Conservation (phyloP, 2,888 invertebrate species). For the Oithona nana region DNA sequence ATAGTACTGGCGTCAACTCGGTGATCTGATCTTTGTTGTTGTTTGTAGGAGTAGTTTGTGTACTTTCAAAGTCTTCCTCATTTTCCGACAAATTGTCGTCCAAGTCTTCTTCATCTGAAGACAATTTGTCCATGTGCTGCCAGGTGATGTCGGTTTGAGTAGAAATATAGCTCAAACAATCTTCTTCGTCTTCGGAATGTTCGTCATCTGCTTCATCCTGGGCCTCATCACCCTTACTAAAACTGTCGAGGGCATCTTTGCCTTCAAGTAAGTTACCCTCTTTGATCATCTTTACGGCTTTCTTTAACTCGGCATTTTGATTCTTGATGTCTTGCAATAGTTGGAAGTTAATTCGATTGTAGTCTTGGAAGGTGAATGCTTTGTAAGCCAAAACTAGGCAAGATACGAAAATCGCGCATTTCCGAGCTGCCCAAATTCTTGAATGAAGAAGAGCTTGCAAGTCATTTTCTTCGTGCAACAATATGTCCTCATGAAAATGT, state of each 20-base stretch:
- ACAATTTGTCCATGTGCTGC: neutral
- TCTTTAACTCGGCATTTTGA: constrained; percentile 25
- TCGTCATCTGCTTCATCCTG: neutral
- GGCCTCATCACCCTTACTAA: neutral
- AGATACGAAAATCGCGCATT: constrained; percentile 27
- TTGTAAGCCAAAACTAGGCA: constrained; percentile 26
- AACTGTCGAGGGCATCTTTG: neutral
- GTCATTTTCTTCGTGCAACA: neutral
- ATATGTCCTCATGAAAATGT: neutral
- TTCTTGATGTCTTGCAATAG: constrained; percentile 30
- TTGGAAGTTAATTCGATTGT: constrained; percentile 29
- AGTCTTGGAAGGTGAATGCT: constrained; percentile 30
- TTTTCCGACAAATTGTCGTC: neutral
- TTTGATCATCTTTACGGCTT: neutral
- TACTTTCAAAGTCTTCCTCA: neutral
- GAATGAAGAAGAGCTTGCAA: neutral
- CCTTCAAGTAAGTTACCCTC: neutral
- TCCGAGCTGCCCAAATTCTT: constrained; percentile 30
- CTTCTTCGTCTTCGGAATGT: neutral
- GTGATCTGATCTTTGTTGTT: neutral
- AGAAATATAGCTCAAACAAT: neutral
- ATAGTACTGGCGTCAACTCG: neutral
- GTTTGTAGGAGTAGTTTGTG: neutral
- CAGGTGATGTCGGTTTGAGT: neutral
- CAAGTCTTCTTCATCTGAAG: neutral